These are phyloP conservation scores for Chrysotoxum bicinctum DNA, from an alignment of 2,888 invertebrate genomes.

Conservation along the genomic window DNA sequence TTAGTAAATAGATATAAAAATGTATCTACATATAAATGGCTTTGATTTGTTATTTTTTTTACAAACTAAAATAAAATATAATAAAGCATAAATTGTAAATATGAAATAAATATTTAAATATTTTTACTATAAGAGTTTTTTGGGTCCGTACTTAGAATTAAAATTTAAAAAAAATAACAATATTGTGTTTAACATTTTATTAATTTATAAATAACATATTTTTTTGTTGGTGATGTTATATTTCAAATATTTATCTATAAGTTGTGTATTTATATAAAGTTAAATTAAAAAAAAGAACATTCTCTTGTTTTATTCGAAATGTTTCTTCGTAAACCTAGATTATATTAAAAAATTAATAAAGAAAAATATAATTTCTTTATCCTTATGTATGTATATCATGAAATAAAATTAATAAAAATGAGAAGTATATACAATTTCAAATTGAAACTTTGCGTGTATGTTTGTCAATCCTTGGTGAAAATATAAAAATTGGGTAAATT, in stretches of 20 bases:
- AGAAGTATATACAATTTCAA: slow-evolving; percentile 13
- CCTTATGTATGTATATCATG: slow-evolving; percentile 1
- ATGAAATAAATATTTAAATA: slow-evolving; percentile 1
- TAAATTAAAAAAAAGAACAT: not conserved
- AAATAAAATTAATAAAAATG: slow-evolving; percentile 13
- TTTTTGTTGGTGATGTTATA: slow-evolving; percentile 65
- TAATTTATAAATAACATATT: slow-evolving; percentile 44
- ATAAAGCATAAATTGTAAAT: slow-evolving; percentile 45
- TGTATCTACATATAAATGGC: slow-evolving; percentile 3
- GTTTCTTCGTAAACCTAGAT: slow-evolving; percentile 4
- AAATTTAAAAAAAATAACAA: slow-evolving; percentile 23
- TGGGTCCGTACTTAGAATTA: slow-evolving; percentile 58
- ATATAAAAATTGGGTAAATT: not conserved
- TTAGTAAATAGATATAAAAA: slow-evolving; percentile 44
- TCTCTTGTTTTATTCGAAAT: not conserved
- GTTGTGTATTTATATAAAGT: slow-evolving; percentile 55
- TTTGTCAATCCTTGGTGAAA: not conserved
- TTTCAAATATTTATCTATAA: slow-evolving; percentile 52
- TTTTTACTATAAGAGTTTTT: slow-evolving; percentile 43
- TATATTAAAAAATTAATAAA: not conserved
- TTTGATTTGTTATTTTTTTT: slow-evolving; percentile 17
- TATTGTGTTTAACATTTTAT: slow-evolving; percentile 49
- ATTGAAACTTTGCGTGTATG: not conserved
- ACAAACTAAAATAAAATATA: not conserved
- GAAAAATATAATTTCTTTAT: not conserved